Base-by-base conservation (phyloP, 2,797 vertebrate genomes). In the Coluber constrictor region DNA sequence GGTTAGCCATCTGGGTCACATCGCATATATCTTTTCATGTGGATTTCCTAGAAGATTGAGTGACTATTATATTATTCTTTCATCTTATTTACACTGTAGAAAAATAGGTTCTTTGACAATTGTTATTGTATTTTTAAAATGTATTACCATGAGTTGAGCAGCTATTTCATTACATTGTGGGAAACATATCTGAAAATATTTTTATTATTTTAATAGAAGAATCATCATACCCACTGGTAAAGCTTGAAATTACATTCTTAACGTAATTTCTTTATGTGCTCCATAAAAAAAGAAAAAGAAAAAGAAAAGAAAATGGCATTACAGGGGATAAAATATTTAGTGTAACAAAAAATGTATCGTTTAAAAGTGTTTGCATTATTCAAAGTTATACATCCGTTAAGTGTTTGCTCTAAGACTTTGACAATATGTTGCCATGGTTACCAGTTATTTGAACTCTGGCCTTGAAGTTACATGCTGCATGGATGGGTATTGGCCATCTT, bases 371-470 rank as follows among this genome's bases (percentile, higher is more conserved):
- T 98, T 98, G 97, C 97, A 97, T 98, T 98, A 98, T 98, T 98
- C 97, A 98, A 97, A 98, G 97, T 97, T 97, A 96, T 97, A 96
- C 96, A 96, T 96, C 95, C 96, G 96, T 97, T 97, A 97, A 98
- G 97, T 97, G 96, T 97, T 96, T 95, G 95, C 96, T 97, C 96
- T 98, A 98, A 98, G 98, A 97, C 98, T 98, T 95, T 97, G 98
- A 97, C 95, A 95, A 94, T 96, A 95, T 95, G 98, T 98, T 98
- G 97, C 97, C 98, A 97, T 98, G 97, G 98, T 97, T 98, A 98
- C 98, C 97, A 95, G 97, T 97, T 98, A 98, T 97, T 98, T 98
- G 98, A 97, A 98, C 97, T 98, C 97, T 97, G 98, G 98, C 98
- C 97, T 92, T 0, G 94, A 95, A 97, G 93, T 97, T 97, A 92